Base-by-base conservation (phyloP, 2,888 invertebrate species). In the Ecliptopera silaceata region DNA sequence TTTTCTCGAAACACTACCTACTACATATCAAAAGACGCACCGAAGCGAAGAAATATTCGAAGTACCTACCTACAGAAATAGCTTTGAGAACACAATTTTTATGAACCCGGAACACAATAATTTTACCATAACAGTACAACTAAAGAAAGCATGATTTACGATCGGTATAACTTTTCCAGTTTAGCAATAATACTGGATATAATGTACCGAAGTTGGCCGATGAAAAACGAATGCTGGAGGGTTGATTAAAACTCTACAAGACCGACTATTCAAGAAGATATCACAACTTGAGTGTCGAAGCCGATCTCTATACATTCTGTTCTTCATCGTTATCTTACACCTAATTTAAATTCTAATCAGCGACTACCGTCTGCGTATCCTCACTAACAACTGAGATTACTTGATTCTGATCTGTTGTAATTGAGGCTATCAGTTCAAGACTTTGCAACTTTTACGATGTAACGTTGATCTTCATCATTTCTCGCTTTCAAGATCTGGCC, bases 361-460 rank as follows among this genome's bases (percentile, higher is more conserved):
- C 5, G 39, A 13, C 31, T 38, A 38, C 44, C 13, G 47, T 39
- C 58, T 58, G 48, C 41, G 50, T 53, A 41, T 22, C 29, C 42
- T 56, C 51, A 56, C 48, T 55, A 45, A 52, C 39, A 18, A 56
- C 48, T 56, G 15, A 53, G 49, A 53, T 49, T 52, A 54, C 63
- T 60, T 51, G 20, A 39, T 48, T 55, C 13, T 29, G 48, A 52
- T 49, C 50, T 43, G 56, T 48, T 47, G 36, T 60, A 57, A 65
- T 63, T 57, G 60, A 47, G 48, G 56, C 56, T 61, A 63, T 42
- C 55, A 31, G 50, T 56, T 59, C 47, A 60, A 62, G 38, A 56
- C 43, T 42, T 41, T 42, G 38, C 43, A 56, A 31, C 36, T 47
- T 47, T 38, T 47, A 42, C 39, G 12, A 56, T 56, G 22, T 50